These are phyloP conservation scores for Dynastes maya DNA, from an alignment of 2,888 invertebrate genomes.

Conservation along the genomic window DNA sequence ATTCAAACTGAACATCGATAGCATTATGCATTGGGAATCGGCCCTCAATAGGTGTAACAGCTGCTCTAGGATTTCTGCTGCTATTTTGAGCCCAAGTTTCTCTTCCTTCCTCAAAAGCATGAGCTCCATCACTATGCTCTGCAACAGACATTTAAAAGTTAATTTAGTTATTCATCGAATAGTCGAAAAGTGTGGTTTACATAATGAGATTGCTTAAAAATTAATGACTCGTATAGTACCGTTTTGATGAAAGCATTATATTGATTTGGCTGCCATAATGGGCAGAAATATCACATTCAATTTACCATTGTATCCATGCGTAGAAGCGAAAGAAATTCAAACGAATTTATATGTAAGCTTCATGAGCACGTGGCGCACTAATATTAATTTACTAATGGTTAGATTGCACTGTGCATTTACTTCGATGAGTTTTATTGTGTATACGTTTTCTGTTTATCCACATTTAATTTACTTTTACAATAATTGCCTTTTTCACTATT, in stretches of 20 bases:
- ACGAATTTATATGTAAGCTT: not conserved
- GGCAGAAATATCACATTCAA: not conserved
- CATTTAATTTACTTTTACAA: no score
- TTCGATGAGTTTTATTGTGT: no score
- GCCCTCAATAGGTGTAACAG: conserved; percentile 79
- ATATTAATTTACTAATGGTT: not conserved
- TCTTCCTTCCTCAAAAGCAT: conserved; percentile 73
- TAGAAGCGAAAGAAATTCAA: no score
- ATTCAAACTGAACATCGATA: conserved; percentile 87
- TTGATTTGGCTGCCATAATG: not conserved
- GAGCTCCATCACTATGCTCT: conserved; percentile 86
- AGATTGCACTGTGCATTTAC: not conserved
- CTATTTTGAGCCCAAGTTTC: conserved; percentile 73
- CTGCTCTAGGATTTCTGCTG: conserved; percentile 70
- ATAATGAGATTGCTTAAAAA: not conserved
- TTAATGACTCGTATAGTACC: not conserved
- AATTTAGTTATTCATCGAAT: not conserved
- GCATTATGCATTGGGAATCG: conserved; percentile 86
- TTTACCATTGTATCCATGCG: no score
- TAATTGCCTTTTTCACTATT: no score
- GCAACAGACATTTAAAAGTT: conserved; percentile 60
- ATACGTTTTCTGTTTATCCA: no score
- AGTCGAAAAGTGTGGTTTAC: not conserved
- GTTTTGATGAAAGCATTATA: not conserved
- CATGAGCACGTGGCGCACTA: not conserved